phyloP scores from a whole-genome alignment of 2,797 vertebrate species.

The Holocentrus rufus region DNA sequence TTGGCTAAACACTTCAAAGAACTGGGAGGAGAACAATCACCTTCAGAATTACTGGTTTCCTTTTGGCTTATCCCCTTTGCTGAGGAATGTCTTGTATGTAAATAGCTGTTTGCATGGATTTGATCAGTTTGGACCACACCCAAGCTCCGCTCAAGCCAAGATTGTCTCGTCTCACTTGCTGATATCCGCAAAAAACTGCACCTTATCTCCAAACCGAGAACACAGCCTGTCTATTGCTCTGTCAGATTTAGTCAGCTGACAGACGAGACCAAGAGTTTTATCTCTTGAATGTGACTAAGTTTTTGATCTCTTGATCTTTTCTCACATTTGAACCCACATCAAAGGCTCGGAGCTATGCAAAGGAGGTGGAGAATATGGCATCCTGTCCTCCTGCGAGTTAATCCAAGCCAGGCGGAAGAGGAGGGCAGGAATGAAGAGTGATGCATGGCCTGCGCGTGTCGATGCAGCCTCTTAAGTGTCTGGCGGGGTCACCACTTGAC shows the following conservation, averaged over 20 bases:
- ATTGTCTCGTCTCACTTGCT: slow-evolving; percentile 26
- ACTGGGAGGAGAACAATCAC: slow-evolving; percentile 53
- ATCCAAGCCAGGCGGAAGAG: slow-evolving; percentile 64
- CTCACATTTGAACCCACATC: slow-evolving; percentile 69
- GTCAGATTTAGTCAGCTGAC: slow-evolving; percentile 53
- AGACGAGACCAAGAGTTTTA: slow-evolving; percentile 59
- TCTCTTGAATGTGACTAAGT: slow-evolving; percentile 43
- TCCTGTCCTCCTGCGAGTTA: slow-evolving; percentile 58
- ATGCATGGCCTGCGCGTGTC: slow-evolving; percentile 46
- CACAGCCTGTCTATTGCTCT: slow-evolving; percentile 28
- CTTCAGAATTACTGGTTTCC: slow-evolving; percentile 63
- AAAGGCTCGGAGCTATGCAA: slow-evolving; percentile 60
- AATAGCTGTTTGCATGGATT: slow-evolving; percentile 55
- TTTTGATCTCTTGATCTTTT: slow-evolving; percentile 72
- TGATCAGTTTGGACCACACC: slow-evolving; percentile 57
- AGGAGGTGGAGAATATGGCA: slow-evolving; percentile 53
- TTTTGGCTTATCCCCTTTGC: slow-evolving; percentile 51
- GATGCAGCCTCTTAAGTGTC: slow-evolving; percentile 12
- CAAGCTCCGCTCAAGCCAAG: slow-evolving; percentile 20
- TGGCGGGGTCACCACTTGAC: slow-evolving; percentile 9
- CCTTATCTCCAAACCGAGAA: slow-evolving; percentile 47
- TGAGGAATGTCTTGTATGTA: slow-evolving; percentile 55
- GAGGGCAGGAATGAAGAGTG: slow-evolving; percentile 49
- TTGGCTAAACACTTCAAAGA: slow-evolving; percentile 58
- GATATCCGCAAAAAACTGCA: slow-evolving; percentile 33